Evolutionary conservation across 1,140 invertebrate genomes (phyloP).

Genomic region (Cyclargus thomasi): DNA sequence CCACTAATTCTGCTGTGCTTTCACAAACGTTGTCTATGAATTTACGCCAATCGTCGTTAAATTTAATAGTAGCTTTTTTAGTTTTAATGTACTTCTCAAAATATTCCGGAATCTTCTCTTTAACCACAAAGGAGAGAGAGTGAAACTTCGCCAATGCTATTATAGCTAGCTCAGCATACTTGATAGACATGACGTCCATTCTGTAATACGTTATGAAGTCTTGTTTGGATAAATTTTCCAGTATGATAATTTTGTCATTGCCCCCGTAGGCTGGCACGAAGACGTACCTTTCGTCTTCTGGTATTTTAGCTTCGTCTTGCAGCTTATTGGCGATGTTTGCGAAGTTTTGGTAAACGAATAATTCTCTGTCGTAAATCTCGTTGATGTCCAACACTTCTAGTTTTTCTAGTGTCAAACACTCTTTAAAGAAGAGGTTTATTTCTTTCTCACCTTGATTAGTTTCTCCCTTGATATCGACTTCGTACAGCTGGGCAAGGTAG

Average conservation of each 20-base stretch:
- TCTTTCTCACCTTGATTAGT: slow-evolving; percentile 30
- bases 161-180: slow-evolving; percentile 37
- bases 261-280: slow-evolving; percentile 32
- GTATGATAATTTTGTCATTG: slow-evolving; percentile 30
- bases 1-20: slow-evolving; percentile 23
- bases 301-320: slow-evolving; percentile 39
- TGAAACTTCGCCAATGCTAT: slow-evolving; percentile 44
- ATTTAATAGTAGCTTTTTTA: slow-evolving; percentile 8
- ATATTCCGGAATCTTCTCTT: slow-evolving; percentile 35
- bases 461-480: slow-evolving; percentile 35
- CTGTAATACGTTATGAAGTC: slow-evolving; percentile 35
- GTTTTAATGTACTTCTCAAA: slow-evolving; percentile 34
- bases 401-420: slow-evolving; percentile 26
- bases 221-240: slow-evolving; percentile 39
- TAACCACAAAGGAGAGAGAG: slow-evolving; percentile 35
- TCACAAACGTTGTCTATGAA: slow-evolving; percentile 16
- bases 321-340: slow-evolving; percentile 30
- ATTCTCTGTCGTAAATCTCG: slow-evolving; percentile 34
- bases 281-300: slow-evolving; percentile 32
- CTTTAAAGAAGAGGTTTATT: slow-evolving; percentile 41
- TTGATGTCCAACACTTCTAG: slow-evolving; percentile 28
- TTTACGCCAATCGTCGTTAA: slow-evolving; percentile 17
- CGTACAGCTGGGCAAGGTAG: slow-evolving; percentile 34
- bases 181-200: slow-evolving; percentile 25
- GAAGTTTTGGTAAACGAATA: slow-evolving; percentile 34